These are phyloP conservation scores for Hylyphantes graminicola DNA, from an alignment of 1,140 invertebrate genomes.

Conservation along the genomic window DNA sequence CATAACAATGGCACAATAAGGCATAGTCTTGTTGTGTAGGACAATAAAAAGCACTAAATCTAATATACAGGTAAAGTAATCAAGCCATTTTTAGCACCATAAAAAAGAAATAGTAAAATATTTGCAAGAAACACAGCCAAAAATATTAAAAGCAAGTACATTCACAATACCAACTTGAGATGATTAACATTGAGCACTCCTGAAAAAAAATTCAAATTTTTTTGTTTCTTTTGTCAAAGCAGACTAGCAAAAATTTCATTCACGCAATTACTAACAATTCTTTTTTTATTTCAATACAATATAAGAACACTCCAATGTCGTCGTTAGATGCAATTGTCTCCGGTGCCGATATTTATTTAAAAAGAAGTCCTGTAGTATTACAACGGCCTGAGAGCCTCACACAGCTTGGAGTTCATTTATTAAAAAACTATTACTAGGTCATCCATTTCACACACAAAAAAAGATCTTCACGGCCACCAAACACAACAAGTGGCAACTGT, in stretches of 20 bases:
- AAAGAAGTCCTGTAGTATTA: constrained; percentile 22
- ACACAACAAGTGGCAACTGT: neutral
- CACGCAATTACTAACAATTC: constrained; percentile 20
- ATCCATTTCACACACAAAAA: constrained; percentile 48
- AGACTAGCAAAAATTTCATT: constrained; percentile 47
- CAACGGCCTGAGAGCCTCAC: constrained; percentile 24
- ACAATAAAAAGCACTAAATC: too few relatives aligned
- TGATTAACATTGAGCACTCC: neutral
- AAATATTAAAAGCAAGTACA: too few relatives aligned
- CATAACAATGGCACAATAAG: too few relatives aligned
- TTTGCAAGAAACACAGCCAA: too few relatives aligned
- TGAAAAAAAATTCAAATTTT: constrained; percentile 30
- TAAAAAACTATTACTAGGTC: constrained; percentile 52
- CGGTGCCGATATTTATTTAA: neutral
- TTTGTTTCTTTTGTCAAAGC: neutral
- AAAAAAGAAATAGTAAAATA: too few relatives aligned
- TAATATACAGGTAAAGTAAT: too few relatives aligned
- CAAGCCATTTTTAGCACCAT: too few relatives aligned
- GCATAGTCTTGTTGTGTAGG: too few relatives aligned
- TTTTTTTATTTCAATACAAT: constrained; percentile 8
- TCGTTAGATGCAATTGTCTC: constrained; percentile 11
- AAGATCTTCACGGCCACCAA: constrained; percentile 14
- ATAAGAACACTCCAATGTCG: constrained; percentile 45
- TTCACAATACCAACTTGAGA: constrained; percentile 25
- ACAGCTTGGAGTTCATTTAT: constrained; percentile 41